Evolutionary conservation across 1,140 invertebrate genomes (phyloP).

Genomic region (Aphis gossypii): DNA sequence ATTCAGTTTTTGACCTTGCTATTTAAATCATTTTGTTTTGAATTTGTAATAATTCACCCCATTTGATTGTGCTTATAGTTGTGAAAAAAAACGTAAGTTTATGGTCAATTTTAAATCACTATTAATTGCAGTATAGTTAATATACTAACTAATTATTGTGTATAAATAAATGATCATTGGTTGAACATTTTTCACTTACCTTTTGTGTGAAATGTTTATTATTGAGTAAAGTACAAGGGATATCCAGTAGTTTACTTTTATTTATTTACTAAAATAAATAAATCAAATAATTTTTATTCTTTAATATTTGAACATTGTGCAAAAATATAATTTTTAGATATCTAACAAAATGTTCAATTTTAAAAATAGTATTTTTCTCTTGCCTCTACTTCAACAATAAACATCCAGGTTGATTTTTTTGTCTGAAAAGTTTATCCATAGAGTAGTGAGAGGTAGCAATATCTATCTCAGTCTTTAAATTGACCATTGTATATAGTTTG

Average conservation of each 20-base stretch:
- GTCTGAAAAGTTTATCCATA: not conserved
- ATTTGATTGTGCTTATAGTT: constrained; percentile 41
- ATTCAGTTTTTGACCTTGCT: not conserved
- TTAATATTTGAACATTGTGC: not conserved
- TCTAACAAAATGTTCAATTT: not conserved
- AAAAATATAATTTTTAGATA: constrained; percentile 49
- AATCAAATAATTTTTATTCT: not conserved
- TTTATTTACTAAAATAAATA: constrained; percentile 6
- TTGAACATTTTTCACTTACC: not conserved
- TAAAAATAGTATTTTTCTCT: constrained; percentile 17
- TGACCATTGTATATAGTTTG: not conserved
- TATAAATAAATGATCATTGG: constrained; percentile 12
- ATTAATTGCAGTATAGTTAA: constrained; percentile 44
- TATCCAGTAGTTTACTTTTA: not conserved
- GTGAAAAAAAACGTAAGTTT: constrained; percentile 24
- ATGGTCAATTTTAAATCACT: constrained; percentile 7
- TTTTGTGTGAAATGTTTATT: constrained; percentile 8
- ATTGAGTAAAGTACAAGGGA: constrained; percentile 3
- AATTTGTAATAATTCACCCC: constrained; percentile 10
- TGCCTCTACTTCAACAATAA: not conserved
- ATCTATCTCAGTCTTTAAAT: constrained; percentile 4
- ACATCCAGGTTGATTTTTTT: not conserved
- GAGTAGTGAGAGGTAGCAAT: not conserved
- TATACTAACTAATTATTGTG: constrained; percentile 50
- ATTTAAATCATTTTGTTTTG: constrained; percentile 43